Evolutionary conservation across 1,140 invertebrate species (phyloP).

Genomic region (Matsumurasca onukii): DNA sequence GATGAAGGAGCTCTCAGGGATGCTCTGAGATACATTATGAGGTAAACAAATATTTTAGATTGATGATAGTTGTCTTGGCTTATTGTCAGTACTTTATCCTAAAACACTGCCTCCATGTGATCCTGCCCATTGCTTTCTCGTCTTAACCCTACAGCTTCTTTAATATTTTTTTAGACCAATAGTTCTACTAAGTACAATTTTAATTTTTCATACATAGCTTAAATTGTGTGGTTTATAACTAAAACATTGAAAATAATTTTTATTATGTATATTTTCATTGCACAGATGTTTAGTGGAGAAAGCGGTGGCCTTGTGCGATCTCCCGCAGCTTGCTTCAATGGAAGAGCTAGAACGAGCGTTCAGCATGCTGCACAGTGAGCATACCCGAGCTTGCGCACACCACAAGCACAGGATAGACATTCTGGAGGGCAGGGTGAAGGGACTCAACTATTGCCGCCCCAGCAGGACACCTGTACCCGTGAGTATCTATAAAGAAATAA

Average conservation of each 20-base stretch:
- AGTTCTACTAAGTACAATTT: too few species aligned
- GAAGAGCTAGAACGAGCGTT: constrained; percentile 58
- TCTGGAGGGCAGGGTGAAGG: constrained; percentile 35
- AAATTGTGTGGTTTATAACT: neutral
- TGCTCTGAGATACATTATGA: constrained; percentile 13
- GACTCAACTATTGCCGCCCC: constrained; percentile 3
- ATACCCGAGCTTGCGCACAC: constrained; percentile 49
- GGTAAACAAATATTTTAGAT: neutral
- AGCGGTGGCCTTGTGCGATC: constrained; percentile 51
- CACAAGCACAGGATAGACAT: constrained; percentile 42
- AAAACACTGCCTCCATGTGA: too few species aligned
- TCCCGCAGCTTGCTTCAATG: constrained; percentile 49
- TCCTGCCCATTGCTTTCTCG: too few species aligned
- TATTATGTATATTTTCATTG: constrained; percentile 13
- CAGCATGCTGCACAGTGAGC: constrained; percentile 54
- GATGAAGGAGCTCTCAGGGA: constrained; percentile 28
- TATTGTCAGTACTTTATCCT: too few species aligned
- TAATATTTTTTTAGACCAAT: too few species aligned
- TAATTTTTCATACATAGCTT: neutral
- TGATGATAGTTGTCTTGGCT: too few species aligned
- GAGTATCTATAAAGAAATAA: too few species aligned
- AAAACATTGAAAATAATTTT: neutral
- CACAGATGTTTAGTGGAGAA: constrained; percentile 49
- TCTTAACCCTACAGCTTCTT: too few species aligned
- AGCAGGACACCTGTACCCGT: constrained; percentile 1